A percentile compares a stretch with the other conserved stretches of the same genome.
Conservation (phyloP, 2,797 vertebrate species). For the Arnoldichthys spilopterus region DNA sequence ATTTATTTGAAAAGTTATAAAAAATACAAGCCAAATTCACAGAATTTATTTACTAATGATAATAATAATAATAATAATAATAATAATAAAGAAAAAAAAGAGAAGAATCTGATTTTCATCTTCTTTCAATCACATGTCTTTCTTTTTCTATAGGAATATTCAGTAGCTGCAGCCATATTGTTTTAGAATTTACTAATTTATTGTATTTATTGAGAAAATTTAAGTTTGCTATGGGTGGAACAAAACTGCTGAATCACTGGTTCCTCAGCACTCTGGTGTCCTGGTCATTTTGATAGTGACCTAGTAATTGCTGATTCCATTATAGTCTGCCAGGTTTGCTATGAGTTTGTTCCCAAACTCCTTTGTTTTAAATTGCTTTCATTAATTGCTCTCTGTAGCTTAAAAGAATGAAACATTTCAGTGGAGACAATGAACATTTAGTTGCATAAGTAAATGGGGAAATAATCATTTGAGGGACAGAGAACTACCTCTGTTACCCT, state of each 20-base stretch:
- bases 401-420: slow-evolving; percentile 32
- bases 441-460: slow-evolving; percentile 24
- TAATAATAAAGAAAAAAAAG: too few species aligned
- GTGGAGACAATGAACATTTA: slow-evolving; percentile 16
- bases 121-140: too few species aligned
- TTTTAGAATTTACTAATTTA: slow-evolving; percentile 13
- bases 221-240: background rate
- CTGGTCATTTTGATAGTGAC: slow-evolving; percentile 17
- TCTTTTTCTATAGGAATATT: too few species aligned
- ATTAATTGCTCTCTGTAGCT: slow-evolving; percentile 42
- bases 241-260: slow-evolving; percentile 25
- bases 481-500: background rate
- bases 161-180: too few species aligned
- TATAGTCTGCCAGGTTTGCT: slow-evolving; percentile 8
- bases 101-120: too few species aligned
- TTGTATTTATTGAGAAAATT: background rate
- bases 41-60: too few species aligned
- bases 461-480: background rate
- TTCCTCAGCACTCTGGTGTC: background rate
- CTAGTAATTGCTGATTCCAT: slow-evolving; percentile 9
- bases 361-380: slow-evolving; percentile 31
- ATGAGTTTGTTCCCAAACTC: slow-evolving; percentile 21
- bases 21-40: too few species aligned
- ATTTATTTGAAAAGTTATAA: too few species aligned
- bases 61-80: too few species aligned